Base-by-base conservation (phyloP, 1,140 invertebrate genomes). In the Aphelinus certus region DNA sequence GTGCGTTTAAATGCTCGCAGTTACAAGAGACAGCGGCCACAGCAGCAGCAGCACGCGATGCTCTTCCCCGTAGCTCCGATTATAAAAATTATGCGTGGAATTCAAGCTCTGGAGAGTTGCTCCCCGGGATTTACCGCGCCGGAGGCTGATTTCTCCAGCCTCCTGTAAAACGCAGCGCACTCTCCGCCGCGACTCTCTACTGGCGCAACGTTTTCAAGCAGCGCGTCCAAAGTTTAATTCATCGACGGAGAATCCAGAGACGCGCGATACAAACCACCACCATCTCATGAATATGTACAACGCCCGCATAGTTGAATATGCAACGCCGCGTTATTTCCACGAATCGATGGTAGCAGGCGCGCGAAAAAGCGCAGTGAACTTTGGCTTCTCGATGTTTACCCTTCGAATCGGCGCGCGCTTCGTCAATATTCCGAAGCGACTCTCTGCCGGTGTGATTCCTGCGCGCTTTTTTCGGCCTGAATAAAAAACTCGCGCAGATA, bases 221-320 rank as follows among this genome's bases (percentile, higher is more conserved):
- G 0, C 26, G 26, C 26, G 26, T 26, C 26, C 26, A 26, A 26
- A 26, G 26, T 26, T 26, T 26, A 26, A 26, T 26, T 26, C 26
- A 26, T 26, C 26, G 26, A 26, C 53, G 65, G 65, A 56, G 49
- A 61, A 71, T 62, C 60, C 47, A 58, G 26, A 47, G 5, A n/a
- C 61, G 2, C 45, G 2, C 55, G 67, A 69, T 60, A 69, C 55
- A 60, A n/a, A 45, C 65, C 9, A 80, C 77, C 63, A 72, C 71
- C 68, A 76, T 81, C 84, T 84, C 84, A 86, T 87, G 85, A 87
- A 87, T 87, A 86, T 86, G 85, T 85, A 87, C 26, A 26, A 26
- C 82, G 71, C 60, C 73, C 65, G 63, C 1, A 55, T 3, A 65
- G 45, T 63, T 85, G 85, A 85, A 86, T 87, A 86, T 87, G 83